phyloP scores from a whole-genome alignment of 37 sponge, comb jelly and placozoan species.

The Ephydatia muelleri region DNA sequence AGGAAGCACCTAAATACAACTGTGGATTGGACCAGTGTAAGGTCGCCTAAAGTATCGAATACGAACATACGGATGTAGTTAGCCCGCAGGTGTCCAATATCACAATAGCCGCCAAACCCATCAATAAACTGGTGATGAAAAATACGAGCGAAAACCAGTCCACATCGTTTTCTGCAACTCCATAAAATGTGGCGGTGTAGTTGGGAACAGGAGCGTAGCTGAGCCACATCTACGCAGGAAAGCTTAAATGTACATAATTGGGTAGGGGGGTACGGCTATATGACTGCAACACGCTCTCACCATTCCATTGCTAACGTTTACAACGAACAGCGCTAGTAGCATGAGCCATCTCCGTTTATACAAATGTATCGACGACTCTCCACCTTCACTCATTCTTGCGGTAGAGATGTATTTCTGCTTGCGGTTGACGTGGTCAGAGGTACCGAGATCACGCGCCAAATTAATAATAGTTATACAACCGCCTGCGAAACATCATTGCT shows the following conservation, averaged over 20 bases:
- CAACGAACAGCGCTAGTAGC: slow-evolving; percentile 38
- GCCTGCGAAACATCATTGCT: too few species aligned
- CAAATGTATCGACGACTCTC: not conserved
- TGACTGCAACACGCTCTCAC: too few species aligned
- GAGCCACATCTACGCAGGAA: slow-evolving; percentile 51
- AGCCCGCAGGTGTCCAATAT: slow-evolving; percentile 68
- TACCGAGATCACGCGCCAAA: too few species aligned
- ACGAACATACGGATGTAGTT: slow-evolving; percentile 48
- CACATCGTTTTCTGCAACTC: slow-evolving; percentile 28
- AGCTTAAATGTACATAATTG: not conserved
- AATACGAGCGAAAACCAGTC: slow-evolving; percentile 53
- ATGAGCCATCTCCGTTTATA: slow-evolving; percentile 73
- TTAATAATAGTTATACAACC: too few species aligned
- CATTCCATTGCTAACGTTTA: slow-evolving; percentile 81
- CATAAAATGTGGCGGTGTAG: slow-evolving; percentile 40
- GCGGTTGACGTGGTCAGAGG: too few species aligned
- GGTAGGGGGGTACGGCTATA: not conserved
- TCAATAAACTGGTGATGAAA: slow-evolving; percentile 47
- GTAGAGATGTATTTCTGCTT: too few species aligned
- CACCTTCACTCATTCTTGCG: too few species aligned
- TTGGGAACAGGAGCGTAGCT: slow-evolving; percentile 68
- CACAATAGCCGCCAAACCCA: slow-evolving; percentile 58
- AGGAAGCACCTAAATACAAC: slow-evolving; percentile 58
- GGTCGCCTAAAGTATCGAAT: not conserved
- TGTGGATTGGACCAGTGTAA: not conserved